Evolutionary conservation across 1,140 invertebrate species (phyloP).

Genomic region (Ips nitidus): DNA sequence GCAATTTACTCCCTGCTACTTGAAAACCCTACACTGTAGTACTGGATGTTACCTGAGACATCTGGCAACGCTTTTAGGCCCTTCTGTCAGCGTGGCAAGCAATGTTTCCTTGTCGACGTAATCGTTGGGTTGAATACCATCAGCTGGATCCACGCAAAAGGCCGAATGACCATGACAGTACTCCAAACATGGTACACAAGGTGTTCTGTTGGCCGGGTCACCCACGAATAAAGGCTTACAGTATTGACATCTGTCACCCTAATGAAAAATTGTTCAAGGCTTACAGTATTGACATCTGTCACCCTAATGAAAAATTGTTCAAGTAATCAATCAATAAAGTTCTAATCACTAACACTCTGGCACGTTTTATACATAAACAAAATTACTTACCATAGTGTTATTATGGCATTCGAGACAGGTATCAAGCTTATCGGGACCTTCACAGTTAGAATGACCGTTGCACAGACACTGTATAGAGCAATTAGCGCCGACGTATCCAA

Average conservation of each 20-base stretch:
- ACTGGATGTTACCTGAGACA: conserved; percentile 61
- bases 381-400: conserved; percentile 75
- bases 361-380: not conserved
- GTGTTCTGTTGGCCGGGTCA: conserved; percentile 81
- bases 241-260: conserved; percentile 80
- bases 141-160: conserved; percentile 67
- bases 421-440: conserved; percentile 79
- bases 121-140: conserved; percentile 39
- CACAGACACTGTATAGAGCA: conserved; percentile 93
- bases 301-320: conserved; percentile 56
- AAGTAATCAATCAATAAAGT: conserved; percentile 47
- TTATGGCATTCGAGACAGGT: conserved; percentile 85
- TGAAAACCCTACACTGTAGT: not conserved
- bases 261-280: conserved; percentile 55
- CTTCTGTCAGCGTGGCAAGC: conserved; percentile 63
- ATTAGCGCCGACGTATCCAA: conserved; percentile 92
- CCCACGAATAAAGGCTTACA: conserved; percentile 89
- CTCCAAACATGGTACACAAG: conserved; percentile 83
- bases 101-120: conserved; percentile 48
- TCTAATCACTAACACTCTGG: not conserved
- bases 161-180: conserved; percentile 89
- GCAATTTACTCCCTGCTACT: not conserved
- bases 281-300: conserved; percentile 86
- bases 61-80: conserved; percentile 68
- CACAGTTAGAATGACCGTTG: conserved; percentile 92